Evolutionary conservation across 2,888 invertebrate genomes (phyloP), one percentile per base, ranked within the genome.

Genomic region (Piscicola geometra): DNA sequence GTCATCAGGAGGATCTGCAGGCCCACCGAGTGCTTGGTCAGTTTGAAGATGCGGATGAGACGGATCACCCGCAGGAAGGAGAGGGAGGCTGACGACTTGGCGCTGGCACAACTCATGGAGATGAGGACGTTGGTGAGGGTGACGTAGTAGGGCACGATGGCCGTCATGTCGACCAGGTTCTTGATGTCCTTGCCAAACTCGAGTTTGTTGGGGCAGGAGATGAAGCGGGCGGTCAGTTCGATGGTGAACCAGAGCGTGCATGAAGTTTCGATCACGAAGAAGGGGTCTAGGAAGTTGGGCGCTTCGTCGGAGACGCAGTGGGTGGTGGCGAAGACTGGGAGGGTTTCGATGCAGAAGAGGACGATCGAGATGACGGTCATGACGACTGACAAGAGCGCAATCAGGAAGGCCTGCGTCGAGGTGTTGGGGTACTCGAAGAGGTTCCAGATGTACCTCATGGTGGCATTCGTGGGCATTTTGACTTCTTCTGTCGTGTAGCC

Each of bases 231-330:
- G 30, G 85, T 75, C 1, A 87, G 82, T 81, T 87, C 87, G 12
- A 86, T 78, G 2, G 87, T 86, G 80, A 87, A 87, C 86, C 87
- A 87, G 3, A 84, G 80, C 36, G 86, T 86, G 81, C 87, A 87
- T 52, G 84, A 79, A 15, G 86, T 83, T 81, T 87, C 87, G 32
- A 87, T 82, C 78, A 86, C 82, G 81, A 87, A 87, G 81, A 87
- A 87, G 3, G 83, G 82, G 50, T 84, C 84, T 1, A 78, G 78
- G 77, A 82, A 84, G 76, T 83, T 82, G n/a, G 83, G 82, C 0
- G 81, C 79, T 41, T 81, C 80, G 32, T 80, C 82, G 21, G 81
- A 79, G 30, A 80, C 79, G 76, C 85, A 84, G 69, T 82, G 81
- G 36, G 80, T 80, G 25, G 80, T 79, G 30, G 78, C 75, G 75